Evolutionary conservation across 2,797 vertebrate genomes (phyloP).

Genomic region (Coccyzus lansbergi): DNA sequence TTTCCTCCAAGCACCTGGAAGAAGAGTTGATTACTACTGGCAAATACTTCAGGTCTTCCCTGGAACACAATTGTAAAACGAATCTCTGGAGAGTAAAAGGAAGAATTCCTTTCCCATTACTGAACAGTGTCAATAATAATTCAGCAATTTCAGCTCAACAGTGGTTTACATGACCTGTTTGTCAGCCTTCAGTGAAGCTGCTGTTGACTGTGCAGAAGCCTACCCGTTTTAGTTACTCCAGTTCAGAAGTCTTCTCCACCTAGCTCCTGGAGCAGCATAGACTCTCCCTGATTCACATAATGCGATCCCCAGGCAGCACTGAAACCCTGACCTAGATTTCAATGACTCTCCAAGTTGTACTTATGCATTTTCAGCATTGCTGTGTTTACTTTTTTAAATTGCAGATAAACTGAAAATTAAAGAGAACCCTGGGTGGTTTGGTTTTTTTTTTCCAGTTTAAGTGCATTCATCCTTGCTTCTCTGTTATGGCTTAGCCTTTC

Average conservation of each 20-base stretch:
- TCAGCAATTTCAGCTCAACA: neutral
- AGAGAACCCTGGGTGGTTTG: neutral
- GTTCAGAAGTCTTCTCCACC: neutral
- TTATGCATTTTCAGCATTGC: neutral
- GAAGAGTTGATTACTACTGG: neutral
- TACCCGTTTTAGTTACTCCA: neutral
- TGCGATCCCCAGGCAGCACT: slow-evolving; percentile 17
- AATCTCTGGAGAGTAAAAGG: neutral
- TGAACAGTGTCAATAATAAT: neutral
- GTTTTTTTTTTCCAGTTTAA: neutral
- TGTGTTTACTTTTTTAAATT: slow-evolving; percentile 11
- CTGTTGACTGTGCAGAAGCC: neutral
- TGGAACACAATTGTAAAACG: neutral
- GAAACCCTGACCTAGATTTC: slow-evolving; percentile 31
- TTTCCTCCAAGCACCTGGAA: neutral
- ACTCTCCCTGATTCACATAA: neutral
- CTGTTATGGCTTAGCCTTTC: neutral
- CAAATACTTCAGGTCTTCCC: neutral
- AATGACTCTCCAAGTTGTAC: neutral
- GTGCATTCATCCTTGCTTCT: neutral
- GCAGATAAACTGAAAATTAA: slow-evolving; percentile 29
- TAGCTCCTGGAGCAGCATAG: neutral
- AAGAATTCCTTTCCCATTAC: neutral
- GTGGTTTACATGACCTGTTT: neutral
- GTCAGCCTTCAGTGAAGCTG: neutral